Percentiles rank a stretch among this genome's conserved stretches.
These are phyloP conservation scores for Myathropa florea DNA, from an alignment of 2,888 invertebrate species.

Conservation along the genomic window DNA sequence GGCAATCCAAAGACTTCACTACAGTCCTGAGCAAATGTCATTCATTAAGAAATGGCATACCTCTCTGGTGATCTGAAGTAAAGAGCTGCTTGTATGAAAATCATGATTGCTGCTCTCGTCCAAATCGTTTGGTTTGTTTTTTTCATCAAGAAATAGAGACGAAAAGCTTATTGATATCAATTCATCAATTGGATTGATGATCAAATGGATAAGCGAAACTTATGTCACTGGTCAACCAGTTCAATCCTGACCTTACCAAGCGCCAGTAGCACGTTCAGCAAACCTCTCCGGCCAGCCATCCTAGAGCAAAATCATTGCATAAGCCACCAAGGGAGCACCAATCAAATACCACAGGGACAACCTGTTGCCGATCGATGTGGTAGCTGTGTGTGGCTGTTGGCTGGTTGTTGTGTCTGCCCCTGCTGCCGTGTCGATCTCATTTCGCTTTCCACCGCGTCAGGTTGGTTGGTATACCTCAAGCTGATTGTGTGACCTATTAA, in stretches of 20 bases:
- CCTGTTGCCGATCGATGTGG: background rate
- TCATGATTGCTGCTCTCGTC: too few species aligned
- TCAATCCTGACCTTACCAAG: background rate
- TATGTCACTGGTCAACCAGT: background rate
- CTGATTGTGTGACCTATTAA: slow-evolving; percentile 65
- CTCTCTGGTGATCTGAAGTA: too few species aligned
- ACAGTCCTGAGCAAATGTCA: too few species aligned
- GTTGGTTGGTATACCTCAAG: slow-evolving; percentile 6
- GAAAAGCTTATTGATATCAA: too few species aligned
- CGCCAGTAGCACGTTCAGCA: background rate
- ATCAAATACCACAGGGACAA: background rate
- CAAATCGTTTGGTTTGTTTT: too few species aligned
- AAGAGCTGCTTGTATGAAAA: too few species aligned
- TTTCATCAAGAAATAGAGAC: too few species aligned
- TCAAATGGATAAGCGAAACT: background rate
- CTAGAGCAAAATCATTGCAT: background rate
- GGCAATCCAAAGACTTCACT: too few species aligned
- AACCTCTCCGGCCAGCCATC: background rate
- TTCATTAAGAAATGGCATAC: too few species aligned
- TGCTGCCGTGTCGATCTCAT: slow-evolving; percentile 51
- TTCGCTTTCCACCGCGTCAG: slow-evolving; percentile 56
- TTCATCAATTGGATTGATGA: too few species aligned
- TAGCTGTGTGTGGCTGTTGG: slow-evolving; percentile 8
- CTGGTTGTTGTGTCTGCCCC: background rate
- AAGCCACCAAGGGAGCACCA: background rate